Evolutionary conservation across 2,797 vertebrate genomes (phyloP).

Genomic region (Ataeniobius toweri): DNA sequence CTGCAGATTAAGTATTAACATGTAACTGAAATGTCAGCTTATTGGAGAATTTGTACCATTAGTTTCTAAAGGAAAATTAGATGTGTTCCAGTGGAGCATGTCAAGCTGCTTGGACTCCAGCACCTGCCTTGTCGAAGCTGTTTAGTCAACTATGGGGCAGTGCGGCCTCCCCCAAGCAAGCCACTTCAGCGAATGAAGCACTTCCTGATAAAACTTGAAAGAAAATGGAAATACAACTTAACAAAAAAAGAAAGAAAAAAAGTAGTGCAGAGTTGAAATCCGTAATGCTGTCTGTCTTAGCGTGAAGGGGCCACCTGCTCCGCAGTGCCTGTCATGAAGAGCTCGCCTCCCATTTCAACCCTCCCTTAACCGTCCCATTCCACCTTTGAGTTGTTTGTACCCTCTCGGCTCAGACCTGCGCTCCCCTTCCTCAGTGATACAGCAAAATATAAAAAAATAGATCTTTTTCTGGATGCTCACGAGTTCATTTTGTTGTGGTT

Average conservation of each 20-base stretch:
- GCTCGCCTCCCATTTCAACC: constrained; percentile 32
- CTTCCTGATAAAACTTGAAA: constrained; percentile 93
- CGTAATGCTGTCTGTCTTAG: constrained; percentile 63
- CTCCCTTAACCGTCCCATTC: constrained; percentile 64
- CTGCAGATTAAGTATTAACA: constrained; percentile 13
- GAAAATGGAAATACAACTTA: constrained; percentile 47
- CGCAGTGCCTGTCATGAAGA: constrained; percentile 39
- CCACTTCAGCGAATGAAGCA: constrained; percentile 71
- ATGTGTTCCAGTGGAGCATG: constrained; percentile 18
- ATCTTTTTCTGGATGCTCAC: constrained; percentile 83
- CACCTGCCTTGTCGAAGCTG: constrained; percentile 50
- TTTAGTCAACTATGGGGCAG: constrained; percentile 27
- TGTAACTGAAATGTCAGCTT: constrained; percentile 26
- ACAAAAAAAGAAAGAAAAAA: constrained; percentile 27
- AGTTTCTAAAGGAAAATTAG: background rate
- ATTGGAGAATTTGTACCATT: constrained; percentile 15
- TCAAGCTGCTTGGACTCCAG: constrained; percentile 39
- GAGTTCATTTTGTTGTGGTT: constrained; percentile 53
- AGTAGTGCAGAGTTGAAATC: constrained; percentile 58
- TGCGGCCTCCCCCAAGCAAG: constrained; percentile 37
- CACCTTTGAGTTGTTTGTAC: constrained; percentile 66
- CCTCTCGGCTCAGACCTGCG: constrained; percentile 65
- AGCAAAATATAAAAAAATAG: constrained; percentile 61
- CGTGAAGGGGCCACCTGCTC: constrained; percentile 38
- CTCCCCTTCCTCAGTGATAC: background rate